phyloP scores from a whole-genome alignment of 1,140 invertebrate genomes.

The Chymomyza costata region DNA sequence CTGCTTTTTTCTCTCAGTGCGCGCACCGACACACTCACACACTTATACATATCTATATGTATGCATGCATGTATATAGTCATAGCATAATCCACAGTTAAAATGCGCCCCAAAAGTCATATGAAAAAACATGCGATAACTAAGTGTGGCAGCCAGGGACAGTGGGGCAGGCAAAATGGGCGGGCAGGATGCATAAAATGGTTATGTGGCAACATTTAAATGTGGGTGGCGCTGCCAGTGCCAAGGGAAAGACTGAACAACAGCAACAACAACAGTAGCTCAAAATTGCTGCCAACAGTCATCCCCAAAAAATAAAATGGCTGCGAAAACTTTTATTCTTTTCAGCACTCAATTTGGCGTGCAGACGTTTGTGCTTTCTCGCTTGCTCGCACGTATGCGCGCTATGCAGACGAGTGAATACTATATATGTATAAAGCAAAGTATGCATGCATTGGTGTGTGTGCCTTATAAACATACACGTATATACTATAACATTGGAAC shows the following conservation, averaged over 20 bases:
- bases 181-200: constrained; percentile 25
- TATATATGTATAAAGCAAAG: constrained; percentile 9
- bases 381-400: constrained; percentile 11
- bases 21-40: too few relatives aligned
- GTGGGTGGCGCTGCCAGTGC: constrained; percentile 34
- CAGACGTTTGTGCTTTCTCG: constrained; percentile 20
- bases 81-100: constrained; percentile 18
- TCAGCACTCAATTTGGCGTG: constrained; percentile 63
- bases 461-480: too few relatives aligned
- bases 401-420: constrained; percentile 1
- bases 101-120: constrained; percentile 67
- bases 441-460: constrained; percentile 29
- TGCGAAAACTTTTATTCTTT: constrained; percentile 73
- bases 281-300: constrained; percentile 21
- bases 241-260: constrained; percentile 1
- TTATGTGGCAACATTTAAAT: constrained; percentile 65
- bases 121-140: constrained; percentile 69
- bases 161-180: not conserved
- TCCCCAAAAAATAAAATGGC: constrained; percentile 71
- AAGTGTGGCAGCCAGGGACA: constrained; percentile 16
- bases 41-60: too few relatives aligned
- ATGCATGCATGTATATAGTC: too few relatives aligned
- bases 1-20: too few relatives aligned
- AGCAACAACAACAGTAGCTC: constrained; percentile 9
- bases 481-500: constrained; percentile 4